Conservation (phyloP, 2,888 invertebrate species). For the Tricholauxania praeusta region DNA sequence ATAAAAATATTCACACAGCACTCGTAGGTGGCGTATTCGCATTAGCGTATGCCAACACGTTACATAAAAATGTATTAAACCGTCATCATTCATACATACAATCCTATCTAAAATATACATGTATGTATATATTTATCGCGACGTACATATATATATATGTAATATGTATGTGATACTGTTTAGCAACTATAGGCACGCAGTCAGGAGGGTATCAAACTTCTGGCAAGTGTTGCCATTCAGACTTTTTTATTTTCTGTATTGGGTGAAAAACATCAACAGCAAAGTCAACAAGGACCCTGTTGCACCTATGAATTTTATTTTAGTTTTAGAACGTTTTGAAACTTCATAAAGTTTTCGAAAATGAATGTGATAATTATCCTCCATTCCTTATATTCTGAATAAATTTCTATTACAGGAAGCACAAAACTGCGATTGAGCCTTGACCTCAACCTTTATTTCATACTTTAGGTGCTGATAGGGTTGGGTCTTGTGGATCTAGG, state of each 20-base stretch:
- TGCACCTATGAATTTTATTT: too few relatives aligned
- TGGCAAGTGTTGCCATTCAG: neutral
- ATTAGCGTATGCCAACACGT: conserved; percentile 38
- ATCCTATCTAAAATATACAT: conserved; percentile 26
- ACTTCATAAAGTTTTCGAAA: too few relatives aligned
- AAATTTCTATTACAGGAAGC: too few relatives aligned
- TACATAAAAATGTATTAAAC: conserved; percentile 55
- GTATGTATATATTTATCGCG: conserved; percentile 11
- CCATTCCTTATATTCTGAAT: too few relatives aligned
- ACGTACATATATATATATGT: conserved; percentile 24
- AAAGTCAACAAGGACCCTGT: too few relatives aligned
- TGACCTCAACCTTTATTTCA: too few relatives aligned
- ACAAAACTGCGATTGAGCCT: too few relatives aligned
- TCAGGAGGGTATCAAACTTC: neutral
- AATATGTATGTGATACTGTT: conserved; percentile 11
- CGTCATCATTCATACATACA: conserved; percentile 49
- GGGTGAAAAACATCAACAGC: neutral
- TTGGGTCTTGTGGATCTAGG: too few relatives aligned
- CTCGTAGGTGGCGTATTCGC: conserved; percentile 2
- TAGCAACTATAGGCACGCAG: neutral
- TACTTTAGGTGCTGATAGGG: too few relatives aligned
- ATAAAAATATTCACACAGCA: neutral
- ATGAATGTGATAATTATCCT: too few relatives aligned
- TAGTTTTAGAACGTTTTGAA: too few relatives aligned
- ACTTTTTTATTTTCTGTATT: neutral